Evolutionary conservation across 1,140 invertebrate species (phyloP).

Genomic region (Drosophila setifemur): DNA sequence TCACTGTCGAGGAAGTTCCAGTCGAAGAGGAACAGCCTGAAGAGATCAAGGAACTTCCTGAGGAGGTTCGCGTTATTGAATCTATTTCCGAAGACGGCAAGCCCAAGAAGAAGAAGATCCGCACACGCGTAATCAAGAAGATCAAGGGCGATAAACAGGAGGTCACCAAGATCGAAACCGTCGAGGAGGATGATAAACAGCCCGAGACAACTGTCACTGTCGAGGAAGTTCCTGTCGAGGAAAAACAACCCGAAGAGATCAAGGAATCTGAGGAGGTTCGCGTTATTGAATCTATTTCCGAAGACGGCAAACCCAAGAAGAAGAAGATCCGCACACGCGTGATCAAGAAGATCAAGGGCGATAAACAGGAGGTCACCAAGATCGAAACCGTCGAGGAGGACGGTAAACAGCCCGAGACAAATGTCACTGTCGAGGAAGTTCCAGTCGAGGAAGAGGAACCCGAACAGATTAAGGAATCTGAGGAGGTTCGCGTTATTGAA

Average conservation of each 20-base stretch:
- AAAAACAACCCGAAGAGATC: not conserved
- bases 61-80: not conserved
- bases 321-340: no score
- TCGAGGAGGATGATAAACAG: not conserved
- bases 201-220: not conserved
- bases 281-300: no score
- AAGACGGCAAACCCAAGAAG: no score
- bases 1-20: not conserved
- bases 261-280: not conserved
- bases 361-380: no score
- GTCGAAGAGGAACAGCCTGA: not conserved
- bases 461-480: no score
- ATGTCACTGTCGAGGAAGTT: no score
- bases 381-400: no score
- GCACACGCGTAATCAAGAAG: conserved; percentile 3
- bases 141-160: conserved; percentile 3
- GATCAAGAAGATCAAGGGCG: no score
- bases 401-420: no score
- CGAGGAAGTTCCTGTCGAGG: not conserved
- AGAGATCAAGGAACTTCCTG: not conserved
- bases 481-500: no score
- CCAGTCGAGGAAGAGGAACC: no score
- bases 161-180: conserved; percentile 3
- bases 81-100: not conserved
- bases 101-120: conserved; percentile 4